Evolutionary conservation across 1,140 invertebrate genomes (phyloP).

Genomic region (Leptinotarsa texana): DNA sequence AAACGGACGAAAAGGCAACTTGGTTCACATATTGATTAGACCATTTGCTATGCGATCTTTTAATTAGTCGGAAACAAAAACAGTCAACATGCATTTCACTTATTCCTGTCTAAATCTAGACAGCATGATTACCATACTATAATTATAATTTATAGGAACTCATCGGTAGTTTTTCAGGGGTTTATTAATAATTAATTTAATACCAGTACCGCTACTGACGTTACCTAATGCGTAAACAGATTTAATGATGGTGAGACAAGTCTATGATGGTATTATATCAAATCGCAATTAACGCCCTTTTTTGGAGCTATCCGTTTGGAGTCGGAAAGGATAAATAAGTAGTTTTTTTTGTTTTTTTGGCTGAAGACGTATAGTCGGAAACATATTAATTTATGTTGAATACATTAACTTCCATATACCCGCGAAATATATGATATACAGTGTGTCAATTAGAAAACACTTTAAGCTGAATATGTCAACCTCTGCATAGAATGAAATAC

Average conservation of each 20-base stretch:
- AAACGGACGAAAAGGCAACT: background rate
- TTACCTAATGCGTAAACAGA: background rate
- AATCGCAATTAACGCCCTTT: background rate
- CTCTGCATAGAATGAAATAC: too few relatives aligned
- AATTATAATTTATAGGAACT: constrained; percentile 3
- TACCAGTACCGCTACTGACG: background rate
- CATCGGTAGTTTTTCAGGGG: background rate
- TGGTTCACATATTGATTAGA: background rate
- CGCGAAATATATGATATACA: too few relatives aligned
- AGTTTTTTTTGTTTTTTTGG: too few relatives aligned
- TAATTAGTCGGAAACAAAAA: background rate
- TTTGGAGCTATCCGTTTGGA: background rate
- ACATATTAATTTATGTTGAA: too few relatives aligned
- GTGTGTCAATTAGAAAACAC: too few relatives aligned
- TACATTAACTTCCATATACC: too few relatives aligned
- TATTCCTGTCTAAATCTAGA: background rate
- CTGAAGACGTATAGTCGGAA: too few relatives aligned
- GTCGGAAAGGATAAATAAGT: background rate
- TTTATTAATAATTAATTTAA: constrained; percentile 9
- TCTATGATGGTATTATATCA: background rate
- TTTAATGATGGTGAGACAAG: background rate
- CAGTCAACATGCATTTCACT: background rate
- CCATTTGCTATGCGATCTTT: background rate
- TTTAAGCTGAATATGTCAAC: too few relatives aligned
- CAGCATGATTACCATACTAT: background rate